Conservation (phyloP, 2,113 vertebrate species). For the Cromileptes altivelis region DNA sequence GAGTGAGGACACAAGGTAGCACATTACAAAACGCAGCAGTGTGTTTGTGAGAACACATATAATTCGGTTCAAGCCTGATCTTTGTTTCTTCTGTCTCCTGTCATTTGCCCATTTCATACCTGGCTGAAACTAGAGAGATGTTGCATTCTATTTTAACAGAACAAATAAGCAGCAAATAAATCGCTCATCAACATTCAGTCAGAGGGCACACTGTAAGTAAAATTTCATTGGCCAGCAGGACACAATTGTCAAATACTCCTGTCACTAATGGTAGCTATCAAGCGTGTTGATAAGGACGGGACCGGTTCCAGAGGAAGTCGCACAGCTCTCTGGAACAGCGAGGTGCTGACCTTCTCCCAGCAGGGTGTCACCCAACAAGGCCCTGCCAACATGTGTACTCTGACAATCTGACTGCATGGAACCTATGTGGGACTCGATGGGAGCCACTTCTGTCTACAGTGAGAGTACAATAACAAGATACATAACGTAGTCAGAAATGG, state of each 20-base stretch:
- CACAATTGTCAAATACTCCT: conserved; percentile 23
- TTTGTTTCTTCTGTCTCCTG: neutral
- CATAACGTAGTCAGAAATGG: neutral
- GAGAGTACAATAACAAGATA: neutral
- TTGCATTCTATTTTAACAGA: neutral
- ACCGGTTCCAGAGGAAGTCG: conserved; percentile 36
- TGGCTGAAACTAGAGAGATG: neutral
- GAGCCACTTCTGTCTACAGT: conserved; percentile 30
- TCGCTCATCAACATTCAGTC: conserved; percentile 7
- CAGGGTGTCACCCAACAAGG: conserved; percentile 32
- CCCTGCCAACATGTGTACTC: conserved; percentile 57
- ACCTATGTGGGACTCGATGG: conserved; percentile 32
- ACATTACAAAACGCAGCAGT: neutral
- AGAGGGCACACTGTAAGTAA: neutral
- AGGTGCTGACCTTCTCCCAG: conserved; percentile 70
- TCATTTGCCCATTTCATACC: neutral
- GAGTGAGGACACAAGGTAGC: neutral
- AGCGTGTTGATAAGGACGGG: conserved; percentile 22
- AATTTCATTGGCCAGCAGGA: conserved; percentile 20
- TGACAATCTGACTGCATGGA: conserved; percentile 59
- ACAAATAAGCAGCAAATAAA: neutral
- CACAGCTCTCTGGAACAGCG: conserved; percentile 31
- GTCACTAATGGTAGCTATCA: conserved; percentile 38
- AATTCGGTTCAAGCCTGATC: neutral
- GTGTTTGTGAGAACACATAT: neutral